phyloP scores from a whole-genome alignment of 2,113 vertebrate genomes.

The Cheirogaleus medius region DNA sequence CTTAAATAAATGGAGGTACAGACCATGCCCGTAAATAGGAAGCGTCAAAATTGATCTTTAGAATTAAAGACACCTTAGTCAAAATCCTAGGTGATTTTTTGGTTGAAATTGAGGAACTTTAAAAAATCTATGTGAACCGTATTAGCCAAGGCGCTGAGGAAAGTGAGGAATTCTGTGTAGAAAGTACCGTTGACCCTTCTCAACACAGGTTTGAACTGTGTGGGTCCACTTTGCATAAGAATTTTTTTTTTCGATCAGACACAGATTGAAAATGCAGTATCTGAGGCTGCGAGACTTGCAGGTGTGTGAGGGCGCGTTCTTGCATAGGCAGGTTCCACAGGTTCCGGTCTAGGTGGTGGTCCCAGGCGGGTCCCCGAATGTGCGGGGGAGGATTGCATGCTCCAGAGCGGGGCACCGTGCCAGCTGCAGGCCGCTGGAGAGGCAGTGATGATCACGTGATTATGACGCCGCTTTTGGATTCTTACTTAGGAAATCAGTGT shows the following conservation, averaged over 20 bases:
- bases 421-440: not conserved
- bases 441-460: not conserved
- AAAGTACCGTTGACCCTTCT: not conserved
- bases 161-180: not conserved
- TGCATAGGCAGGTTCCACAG: too few species aligned
- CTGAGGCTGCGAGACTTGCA: too few species aligned
- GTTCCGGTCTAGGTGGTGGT: too few species aligned
- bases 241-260: too few species aligned
- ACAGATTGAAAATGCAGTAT: too few species aligned
- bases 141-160: not conserved
- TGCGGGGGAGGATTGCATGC: too few species aligned
- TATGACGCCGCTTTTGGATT: not conserved
- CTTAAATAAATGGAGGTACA: not conserved
- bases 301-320: too few species aligned
- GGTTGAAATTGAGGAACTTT: not conserved
- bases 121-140: not conserved
- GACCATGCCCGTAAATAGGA: not conserved
- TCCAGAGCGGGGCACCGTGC: not conserved
- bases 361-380: too few species aligned
- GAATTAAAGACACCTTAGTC: not conserved
- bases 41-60: not conserved
- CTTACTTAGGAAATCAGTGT: not conserved
- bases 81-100: not conserved
- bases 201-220: too few species aligned
- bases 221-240: too few species aligned